Conservation (phyloP, 2,797 vertebrate genomes). For the Periophthalmus magnuspinnatus region DNA sequence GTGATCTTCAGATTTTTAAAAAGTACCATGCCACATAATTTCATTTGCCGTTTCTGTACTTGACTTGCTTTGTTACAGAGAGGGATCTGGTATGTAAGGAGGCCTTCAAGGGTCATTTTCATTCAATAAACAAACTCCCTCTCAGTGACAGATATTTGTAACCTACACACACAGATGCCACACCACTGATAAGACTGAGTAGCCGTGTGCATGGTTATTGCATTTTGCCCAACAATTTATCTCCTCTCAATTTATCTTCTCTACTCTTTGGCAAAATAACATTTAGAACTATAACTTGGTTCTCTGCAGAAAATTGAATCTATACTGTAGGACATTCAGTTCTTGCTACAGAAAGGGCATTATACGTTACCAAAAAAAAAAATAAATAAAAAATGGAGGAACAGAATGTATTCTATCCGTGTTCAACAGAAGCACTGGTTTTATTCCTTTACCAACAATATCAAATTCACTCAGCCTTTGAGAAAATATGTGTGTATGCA, state of each 20-base stretch:
- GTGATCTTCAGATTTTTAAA: conserved; percentile 19
- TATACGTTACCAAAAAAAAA: conserved; percentile 56
- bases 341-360: conserved; percentile 53
- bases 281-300: conserved; percentile 40
- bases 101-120: conserved; percentile 30
- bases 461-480: conserved; percentile 17
- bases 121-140: conserved; percentile 26
- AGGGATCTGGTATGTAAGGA: conserved; percentile 3
- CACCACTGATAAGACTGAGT: conserved; percentile 41
- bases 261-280: conserved; percentile 46
- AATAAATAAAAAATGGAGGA: conserved; percentile 30
- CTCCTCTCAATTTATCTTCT: conserved; percentile 25
- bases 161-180: conserved; percentile 41
- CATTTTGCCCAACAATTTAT: conserved; percentile 52
- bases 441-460: conserved; percentile 6
- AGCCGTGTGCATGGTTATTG: conserved; percentile 47
- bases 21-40: conserved; percentile 33
- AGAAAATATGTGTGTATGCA: neutral
- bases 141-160: conserved; percentile 50
- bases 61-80: conserved; percentile 32
- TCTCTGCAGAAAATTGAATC: conserved; percentile 58
- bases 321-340: conserved; percentile 44
- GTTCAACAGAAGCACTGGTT: conserved; percentile 34
- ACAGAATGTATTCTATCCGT: conserved; percentile 46
- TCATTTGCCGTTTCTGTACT: conserved; percentile 36